phyloP scores from a whole-genome alignment of 2,888 invertebrate species.

The Euzetes globulus region DNA sequence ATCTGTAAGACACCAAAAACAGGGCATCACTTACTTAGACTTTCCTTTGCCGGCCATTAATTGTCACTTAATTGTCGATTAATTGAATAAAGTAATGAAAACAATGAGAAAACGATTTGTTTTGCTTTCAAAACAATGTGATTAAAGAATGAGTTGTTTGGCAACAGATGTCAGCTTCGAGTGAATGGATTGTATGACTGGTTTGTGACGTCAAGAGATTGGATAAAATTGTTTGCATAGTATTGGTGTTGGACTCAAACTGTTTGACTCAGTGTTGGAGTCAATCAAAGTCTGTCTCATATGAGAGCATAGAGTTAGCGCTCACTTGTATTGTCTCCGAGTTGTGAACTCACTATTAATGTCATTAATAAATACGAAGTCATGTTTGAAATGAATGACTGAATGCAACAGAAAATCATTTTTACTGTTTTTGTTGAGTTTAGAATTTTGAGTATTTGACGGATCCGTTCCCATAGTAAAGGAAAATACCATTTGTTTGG shows the following conservation, averaged over 20 bases:
- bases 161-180: neutral
- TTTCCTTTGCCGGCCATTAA: conserved; percentile 33
- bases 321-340: too few relatives aligned
- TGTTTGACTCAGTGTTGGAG: neutral
- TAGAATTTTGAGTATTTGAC: too few relatives aligned
- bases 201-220: too few relatives aligned
- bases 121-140: neutral
- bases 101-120: neutral
- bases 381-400: too few relatives aligned
- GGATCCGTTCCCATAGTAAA: too few relatives aligned
- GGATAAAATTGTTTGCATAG: too few relatives aligned
- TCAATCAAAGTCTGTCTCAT: neutral
- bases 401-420: neutral
- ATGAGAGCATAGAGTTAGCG: too few relatives aligned
- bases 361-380: too few relatives aligned
- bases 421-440: neutral
- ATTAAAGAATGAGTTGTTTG: neutral
- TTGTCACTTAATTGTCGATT: neutral
- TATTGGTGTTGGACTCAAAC: too few relatives aligned
- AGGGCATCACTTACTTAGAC: conserved; percentile 30
- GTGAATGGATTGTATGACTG: too few relatives aligned
- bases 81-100: neutral
- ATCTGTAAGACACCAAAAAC: conserved; percentile 40
- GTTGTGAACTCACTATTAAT: too few relatives aligned
- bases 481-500: too few relatives aligned